Evolutionary conservation across 2,113 vertebrate species (phyloP).

Genomic region (Scatophagus argus): DNA sequence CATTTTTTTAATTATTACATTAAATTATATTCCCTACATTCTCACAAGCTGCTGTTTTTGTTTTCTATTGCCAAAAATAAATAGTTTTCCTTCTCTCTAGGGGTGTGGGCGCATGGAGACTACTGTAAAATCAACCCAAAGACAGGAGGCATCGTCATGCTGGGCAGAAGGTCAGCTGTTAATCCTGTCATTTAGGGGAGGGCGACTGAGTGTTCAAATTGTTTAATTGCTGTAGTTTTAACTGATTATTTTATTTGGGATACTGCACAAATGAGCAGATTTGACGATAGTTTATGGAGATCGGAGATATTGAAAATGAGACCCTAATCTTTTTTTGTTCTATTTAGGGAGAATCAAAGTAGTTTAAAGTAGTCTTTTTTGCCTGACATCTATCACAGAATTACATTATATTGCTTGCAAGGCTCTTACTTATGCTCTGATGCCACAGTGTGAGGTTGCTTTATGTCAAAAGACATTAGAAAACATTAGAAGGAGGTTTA

Average conservation of each 20-base stretch:
- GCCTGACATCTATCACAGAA: not conserved
- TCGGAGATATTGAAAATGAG: not conserved
- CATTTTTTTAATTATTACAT: not conserved
- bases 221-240: not conserved
- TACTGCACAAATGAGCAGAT: not conserved
- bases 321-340: not conserved
- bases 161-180: constrained; percentile 91
- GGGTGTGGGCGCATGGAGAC: constrained; percentile 95
- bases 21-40: not conserved
- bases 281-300: not conserved
- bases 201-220: not conserved
- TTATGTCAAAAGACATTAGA: not conserved
- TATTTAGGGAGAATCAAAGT: not conserved
- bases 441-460: not conserved
- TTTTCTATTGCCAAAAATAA: not conserved
- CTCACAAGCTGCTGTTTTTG: not conserved
- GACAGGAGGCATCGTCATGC: constrained; percentile 94
- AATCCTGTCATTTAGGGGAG: not conserved
- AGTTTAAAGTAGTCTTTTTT: not conserved
- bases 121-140: constrained; percentile 97
- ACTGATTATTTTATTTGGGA: not conserved
- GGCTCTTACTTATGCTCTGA: not conserved
- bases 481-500: not conserved
- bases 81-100: constrained; percentile 69
- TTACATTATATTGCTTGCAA: not conserved